Evolutionary conservation across 2,113 vertebrate species (phyloP).

Genomic region (Gracilinanus agilis): DNA sequence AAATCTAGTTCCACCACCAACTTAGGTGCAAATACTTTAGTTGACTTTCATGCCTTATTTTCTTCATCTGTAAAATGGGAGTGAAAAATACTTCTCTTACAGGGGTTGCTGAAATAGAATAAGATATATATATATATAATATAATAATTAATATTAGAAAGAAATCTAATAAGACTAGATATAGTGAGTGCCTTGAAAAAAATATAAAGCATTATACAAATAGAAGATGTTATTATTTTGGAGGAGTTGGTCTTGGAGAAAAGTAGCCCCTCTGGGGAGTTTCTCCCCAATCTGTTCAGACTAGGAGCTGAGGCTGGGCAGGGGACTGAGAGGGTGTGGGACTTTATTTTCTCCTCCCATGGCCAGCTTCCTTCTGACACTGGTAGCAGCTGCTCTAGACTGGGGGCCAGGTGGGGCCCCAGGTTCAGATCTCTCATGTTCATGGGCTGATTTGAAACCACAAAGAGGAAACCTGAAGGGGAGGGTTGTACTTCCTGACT

Average conservation of each 20-base stretch:
- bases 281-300: neutral
- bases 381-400: constrained; percentile 2
- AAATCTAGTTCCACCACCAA: neutral
- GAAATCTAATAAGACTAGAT: neutral
- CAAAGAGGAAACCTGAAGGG: neutral
- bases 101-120: neutral
- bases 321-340: neutral
- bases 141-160: too few relatives aligned
- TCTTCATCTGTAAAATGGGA: neutral
- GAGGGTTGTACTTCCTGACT: constrained; percentile 27
- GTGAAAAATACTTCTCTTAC: neutral
- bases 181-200: neutral
- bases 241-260: neutral
- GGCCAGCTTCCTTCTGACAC: constrained; percentile 50
- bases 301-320: neutral
- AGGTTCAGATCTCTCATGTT: neutral
- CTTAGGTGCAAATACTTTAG: neutral
- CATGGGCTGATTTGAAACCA: constrained; percentile 8
- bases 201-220: neutral
- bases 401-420: neutral
- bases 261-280: neutral
- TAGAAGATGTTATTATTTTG: constrained; percentile 22
- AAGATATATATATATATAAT: too few relatives aligned
- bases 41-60: neutral
- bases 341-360: constrained; percentile 23